A percentile compares a stretch with the other conserved stretches of the same genome.
These are phyloP conservation scores for Atherinosoma microstoma DNA, from an alignment of 2,797 vertebrate genomes.

Conservation along the genomic window DNA sequence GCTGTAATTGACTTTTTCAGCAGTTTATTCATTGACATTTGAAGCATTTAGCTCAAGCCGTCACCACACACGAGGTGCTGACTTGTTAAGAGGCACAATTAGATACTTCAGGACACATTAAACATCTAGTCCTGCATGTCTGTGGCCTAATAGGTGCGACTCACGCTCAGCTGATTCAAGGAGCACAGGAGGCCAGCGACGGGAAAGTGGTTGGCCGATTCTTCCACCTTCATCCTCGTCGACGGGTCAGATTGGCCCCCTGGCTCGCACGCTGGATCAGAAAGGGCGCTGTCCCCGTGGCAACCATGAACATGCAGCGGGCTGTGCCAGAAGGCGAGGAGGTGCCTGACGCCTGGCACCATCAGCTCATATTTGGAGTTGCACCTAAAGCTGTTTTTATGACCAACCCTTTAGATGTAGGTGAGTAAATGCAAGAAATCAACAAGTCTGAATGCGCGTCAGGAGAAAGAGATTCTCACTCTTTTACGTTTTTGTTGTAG, in stretches of 20 bases:
- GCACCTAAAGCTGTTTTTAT: conserved; percentile 75
- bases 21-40: conserved; percentile 36
- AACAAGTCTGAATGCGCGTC: neutral
- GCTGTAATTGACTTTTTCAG: conserved; percentile 53
- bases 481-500: conserved; percentile 42
- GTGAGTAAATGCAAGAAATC: conserved; percentile 55
- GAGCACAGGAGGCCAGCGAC: conserved; percentile 75
- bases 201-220: conserved; percentile 77
- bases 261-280: conserved; percentile 84
- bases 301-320: conserved; percentile 87
- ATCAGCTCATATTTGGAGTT: conserved; percentile 85
- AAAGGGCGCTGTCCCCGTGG: conserved; percentile 79
- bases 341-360: conserved; percentile 87
- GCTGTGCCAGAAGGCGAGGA: conserved; percentile 79
- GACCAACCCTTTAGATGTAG: conserved; percentile 85
- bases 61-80: neutral
- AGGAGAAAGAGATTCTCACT: neutral
- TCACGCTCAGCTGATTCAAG: conserved; percentile 81
- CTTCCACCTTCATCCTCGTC: conserved; percentile 79
- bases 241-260: conserved; percentile 67
- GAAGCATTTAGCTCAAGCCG: conserved; percentile 21
- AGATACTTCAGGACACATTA: neutral
- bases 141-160: conserved; percentile 73
- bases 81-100: neutral
- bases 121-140: neutral